Base-by-base conservation (phyloP, 2,113 vertebrate species). In the Thamnaconus septentrionalis region DNA sequence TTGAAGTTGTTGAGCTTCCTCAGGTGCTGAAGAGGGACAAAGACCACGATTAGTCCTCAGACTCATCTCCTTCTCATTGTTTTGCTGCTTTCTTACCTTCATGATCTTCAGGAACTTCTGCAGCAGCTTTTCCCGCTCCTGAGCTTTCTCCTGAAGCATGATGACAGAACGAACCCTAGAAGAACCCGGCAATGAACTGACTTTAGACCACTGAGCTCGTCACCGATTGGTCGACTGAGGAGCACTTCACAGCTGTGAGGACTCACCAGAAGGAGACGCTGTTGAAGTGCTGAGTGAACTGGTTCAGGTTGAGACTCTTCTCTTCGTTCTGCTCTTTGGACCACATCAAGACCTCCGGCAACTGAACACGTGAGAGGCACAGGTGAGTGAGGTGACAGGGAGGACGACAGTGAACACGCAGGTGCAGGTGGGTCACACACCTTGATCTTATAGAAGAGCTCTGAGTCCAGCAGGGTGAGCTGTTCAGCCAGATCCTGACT, bases 241-340 rank as follows among this genome's bases (percentile, higher is more conserved):
- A 11, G 11, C 3, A 12, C 5, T 31, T 31, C 18, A 6, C 44
- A 45, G 5, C 44, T 45, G 44, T 45, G 5, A 45, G 7, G 44
- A 45, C 44, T 45, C 44, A 98, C 96, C 96, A 98, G 88, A 96
- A 98, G 57, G 95, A 97, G 91, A 98, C 96, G 86, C 94, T 98
- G 91, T 98, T 98, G 92, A 98, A 98, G 90, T 98, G 96, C 85
- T 98, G 95, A 0, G 96, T 98, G 88, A 98, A 98, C 88, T 94
- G 93, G 0, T 95, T 98, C 83, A 98, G 76, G 81, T 98, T 96
- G 18, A 95, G 95, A 74, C 95, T 97, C 78, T 94, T 96, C 88
- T 98, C 96, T 79, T 98, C 96, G 9, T 96, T 98, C 89, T 98
- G 96, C 70, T 98, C 96, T 74, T 97, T 98, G 0, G 96, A 96